These are phyloP conservation scores for Meriones psammophilus DNA, from an alignment of 2,797 vertebrate genomes.

Conservation along the genomic window DNA sequence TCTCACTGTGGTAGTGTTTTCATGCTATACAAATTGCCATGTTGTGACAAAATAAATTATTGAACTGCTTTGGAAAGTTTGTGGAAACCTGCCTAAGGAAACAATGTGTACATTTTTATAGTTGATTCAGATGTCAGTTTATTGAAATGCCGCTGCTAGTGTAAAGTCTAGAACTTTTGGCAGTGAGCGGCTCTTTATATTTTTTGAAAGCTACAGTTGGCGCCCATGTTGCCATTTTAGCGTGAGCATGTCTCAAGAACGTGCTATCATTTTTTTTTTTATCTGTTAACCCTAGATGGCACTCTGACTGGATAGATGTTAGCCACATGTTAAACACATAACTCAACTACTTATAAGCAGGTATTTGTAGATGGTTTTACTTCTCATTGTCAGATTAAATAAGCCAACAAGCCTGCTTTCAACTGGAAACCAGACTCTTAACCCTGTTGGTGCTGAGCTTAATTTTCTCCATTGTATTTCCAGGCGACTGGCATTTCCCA, in stretches of 20 bases:
- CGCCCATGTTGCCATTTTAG: background rate
- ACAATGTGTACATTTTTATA: slow-evolving; percentile 39
- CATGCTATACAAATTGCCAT: slow-evolving; percentile 54
- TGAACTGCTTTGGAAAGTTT: slow-evolving; percentile 72
- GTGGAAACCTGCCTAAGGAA: slow-evolving; percentile 66
- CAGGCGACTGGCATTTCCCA: slow-evolving; percentile 44
- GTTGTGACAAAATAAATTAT: slow-evolving; percentile 78
- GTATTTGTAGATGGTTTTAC: slow-evolving; percentile 66
- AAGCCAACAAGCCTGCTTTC: background rate
- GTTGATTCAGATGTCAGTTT: slow-evolving; percentile 59
- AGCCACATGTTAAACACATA: slow-evolving; percentile 12
- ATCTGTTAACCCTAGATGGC: slow-evolving; percentile 10
- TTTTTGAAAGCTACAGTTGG: slow-evolving; percentile 53
- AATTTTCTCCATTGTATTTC: slow-evolving; percentile 18
- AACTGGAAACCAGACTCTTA: slow-evolving; percentile 66
- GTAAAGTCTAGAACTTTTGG: slow-evolving; percentile 51
- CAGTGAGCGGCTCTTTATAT: slow-evolving; percentile 46
- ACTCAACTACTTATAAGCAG: slow-evolving; percentile 60
- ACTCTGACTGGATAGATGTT: slow-evolving; percentile 70
- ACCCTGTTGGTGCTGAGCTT: slow-evolving; percentile 60
- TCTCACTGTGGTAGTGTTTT: slow-evolving; percentile 13
- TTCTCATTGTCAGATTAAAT: background rate
- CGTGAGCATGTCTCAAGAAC: background rate
- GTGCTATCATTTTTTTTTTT: slow-evolving; percentile 2
- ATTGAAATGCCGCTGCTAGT: slow-evolving; percentile 58